A percentile compares a stretch with the other conserved stretches of the same genome.
phyloP scores from a whole-genome alignment of 2,113 vertebrate genomes.

The Xyrauchen texanus region DNA sequence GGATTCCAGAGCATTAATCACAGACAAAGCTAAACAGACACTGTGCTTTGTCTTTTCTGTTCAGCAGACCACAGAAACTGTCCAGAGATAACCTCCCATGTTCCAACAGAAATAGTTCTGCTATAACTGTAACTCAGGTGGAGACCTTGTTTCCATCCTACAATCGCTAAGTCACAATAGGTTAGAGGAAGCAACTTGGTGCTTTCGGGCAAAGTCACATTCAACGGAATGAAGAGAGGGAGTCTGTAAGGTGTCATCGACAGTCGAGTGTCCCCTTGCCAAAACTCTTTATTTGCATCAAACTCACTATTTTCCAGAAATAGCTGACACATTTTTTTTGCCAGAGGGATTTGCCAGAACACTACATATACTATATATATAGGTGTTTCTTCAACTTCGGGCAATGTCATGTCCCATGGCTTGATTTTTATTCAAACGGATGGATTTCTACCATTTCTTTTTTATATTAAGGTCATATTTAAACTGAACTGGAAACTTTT shows the following conservation, averaged over 20 bases:
- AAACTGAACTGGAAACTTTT: too few relatives aligned
- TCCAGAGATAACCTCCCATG: constrained; percentile 51
- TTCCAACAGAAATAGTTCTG: constrained; percentile 62
- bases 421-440: too few relatives aligned
- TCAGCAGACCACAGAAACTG: constrained; percentile 46
- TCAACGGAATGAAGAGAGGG: constrained; percentile 54
- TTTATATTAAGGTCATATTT: too few relatives aligned
- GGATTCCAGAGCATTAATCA: constrained; percentile 32
- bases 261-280: constrained; percentile 4
- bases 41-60: constrained; percentile 35
- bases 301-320: neutral
- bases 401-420: too few relatives aligned
- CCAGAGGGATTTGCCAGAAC: neutral
- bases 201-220: constrained; percentile 64
- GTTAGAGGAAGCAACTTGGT: constrained; percentile 55
- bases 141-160: constrained; percentile 61
- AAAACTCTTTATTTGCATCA: neutral
- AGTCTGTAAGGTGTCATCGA: constrained; percentile 70
- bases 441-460: too few relatives aligned
- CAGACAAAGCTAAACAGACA: constrained; percentile 14
- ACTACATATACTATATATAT: too few relatives aligned
- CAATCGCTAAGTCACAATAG: constrained; percentile 65
- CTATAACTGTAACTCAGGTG: constrained; percentile 69
- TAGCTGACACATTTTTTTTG: neutral
- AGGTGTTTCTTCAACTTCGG: too few relatives aligned